Conservation (phyloP, 2,888 invertebrate species). For the Andrena praecox region DNA sequence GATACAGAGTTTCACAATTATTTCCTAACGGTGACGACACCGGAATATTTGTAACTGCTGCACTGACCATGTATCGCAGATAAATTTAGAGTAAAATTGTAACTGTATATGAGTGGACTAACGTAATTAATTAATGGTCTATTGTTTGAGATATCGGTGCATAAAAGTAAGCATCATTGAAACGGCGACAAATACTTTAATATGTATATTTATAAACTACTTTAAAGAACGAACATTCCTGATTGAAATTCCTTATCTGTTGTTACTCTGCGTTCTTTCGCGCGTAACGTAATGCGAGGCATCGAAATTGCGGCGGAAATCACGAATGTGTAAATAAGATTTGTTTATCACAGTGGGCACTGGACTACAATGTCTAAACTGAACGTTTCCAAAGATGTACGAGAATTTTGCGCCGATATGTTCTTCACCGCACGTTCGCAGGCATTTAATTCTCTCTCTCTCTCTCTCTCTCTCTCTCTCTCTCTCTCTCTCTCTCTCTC, state of each 20-base stretch:
- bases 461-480: not conserved
- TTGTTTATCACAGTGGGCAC: conserved; percentile 53
- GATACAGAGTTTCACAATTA: not conserved
- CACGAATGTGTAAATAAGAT: conserved; percentile 49
- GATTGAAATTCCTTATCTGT: conserved; percentile 24
- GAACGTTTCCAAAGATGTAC: conserved; percentile 24
- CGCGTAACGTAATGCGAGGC: conserved; percentile 1
- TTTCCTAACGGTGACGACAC: conserved; percentile 13
- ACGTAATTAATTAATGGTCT: conserved; percentile 15
- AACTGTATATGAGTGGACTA: conserved; percentile 25
- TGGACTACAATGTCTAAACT: conserved; percentile 59
- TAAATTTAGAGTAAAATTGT: conserved; percentile 24
- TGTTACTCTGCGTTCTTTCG: conserved; percentile 28
- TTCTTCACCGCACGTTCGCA: conserved; percentile 13
- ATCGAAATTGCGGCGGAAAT: conserved; percentile 19
- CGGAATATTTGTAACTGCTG: conserved; percentile 35
- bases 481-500: not conserved
- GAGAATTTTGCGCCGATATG: conserved; percentile 14
- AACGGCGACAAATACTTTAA: conserved; percentile 37
- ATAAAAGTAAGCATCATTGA: conserved; percentile 21
- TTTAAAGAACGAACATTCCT: conserved; percentile 51
- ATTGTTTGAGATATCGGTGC: conserved; percentile 16
- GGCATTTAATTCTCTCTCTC: conserved; percentile 9
- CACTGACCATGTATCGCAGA: conserved; percentile 41
- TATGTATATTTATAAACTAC: conserved; percentile 45